Conservation (phyloP, 2,113 vertebrate genomes). For the Cyprinodon tularosa region DNA sequence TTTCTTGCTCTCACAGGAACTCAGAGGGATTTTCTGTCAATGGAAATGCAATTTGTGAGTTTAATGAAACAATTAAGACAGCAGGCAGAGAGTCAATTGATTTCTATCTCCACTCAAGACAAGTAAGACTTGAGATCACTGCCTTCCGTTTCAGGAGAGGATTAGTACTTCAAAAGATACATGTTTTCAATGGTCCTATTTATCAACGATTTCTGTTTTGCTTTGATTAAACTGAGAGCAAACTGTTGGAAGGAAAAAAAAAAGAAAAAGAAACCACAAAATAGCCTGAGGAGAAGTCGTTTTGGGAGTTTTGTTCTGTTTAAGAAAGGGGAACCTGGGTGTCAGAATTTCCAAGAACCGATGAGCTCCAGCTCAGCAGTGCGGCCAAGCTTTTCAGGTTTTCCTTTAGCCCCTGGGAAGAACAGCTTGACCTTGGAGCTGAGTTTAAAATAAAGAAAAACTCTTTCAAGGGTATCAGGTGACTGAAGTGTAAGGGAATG, state of each 20-base stretch:
- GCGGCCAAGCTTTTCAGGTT: slow-evolving; percentile 1
- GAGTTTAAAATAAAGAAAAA: slow-evolving; percentile 27
- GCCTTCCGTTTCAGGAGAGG: slow-evolving; percentile 2
- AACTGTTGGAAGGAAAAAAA: slow-evolving; percentile 47
- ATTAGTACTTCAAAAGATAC: slow-evolving; percentile 59
- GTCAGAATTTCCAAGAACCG: slow-evolving; percentile 45
- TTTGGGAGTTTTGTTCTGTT: slow-evolving; percentile 43
- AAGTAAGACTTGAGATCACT: slow-evolving; percentile 26
- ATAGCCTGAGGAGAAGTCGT: slow-evolving; percentile 33
- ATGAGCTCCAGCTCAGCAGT: slow-evolving; percentile 15
- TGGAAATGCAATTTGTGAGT: slow-evolving; percentile 42
- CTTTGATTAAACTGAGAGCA: slow-evolving; percentile 35
- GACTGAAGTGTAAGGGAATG: slow-evolving; percentile 51
- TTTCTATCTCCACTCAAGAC: slow-evolving; percentile 42
- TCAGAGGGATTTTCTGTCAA: slow-evolving; percentile 17
- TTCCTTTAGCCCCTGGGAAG: slow-evolving; percentile 26
- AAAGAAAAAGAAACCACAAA: not conserved
- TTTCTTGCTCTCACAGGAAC: slow-evolving; percentile 21
- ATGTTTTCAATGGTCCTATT: slow-evolving; percentile 23
- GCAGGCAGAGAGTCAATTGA: slow-evolving; percentile 48
- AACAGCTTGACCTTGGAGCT: slow-evolving; percentile 39
- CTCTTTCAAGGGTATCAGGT: slow-evolving; percentile 69
- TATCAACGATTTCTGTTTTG: slow-evolving; percentile 30
- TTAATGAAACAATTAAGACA: slow-evolving; percentile 55
- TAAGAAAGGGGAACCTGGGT: slow-evolving; percentile 60